Percentiles rank a stretch among this genome's conserved stretches.
Evolutionary conservation across 1,140 invertebrate species (phyloP).

Genomic region (Zophobas atratus): DNA sequence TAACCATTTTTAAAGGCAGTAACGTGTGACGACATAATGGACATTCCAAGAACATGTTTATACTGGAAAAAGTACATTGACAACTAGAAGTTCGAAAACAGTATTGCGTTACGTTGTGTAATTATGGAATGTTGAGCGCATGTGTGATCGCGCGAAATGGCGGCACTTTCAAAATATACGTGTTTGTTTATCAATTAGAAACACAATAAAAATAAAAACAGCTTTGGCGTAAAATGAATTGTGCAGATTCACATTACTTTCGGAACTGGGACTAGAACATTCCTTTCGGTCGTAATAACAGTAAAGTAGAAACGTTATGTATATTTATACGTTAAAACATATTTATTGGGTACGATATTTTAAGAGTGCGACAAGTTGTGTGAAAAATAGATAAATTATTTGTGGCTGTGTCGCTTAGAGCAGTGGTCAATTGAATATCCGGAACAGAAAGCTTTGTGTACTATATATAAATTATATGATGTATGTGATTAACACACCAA

Average conservation of each 20-base stretch:
- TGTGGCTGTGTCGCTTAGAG: conserved; percentile 30
- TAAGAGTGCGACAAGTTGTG: conserved; percentile 29
- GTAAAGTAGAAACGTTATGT: conserved; percentile 37
- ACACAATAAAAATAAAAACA: too few relatives aligned
- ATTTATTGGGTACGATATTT: conserved; percentile 35
- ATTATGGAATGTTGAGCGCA: too few relatives aligned
- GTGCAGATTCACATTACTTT: neutral
- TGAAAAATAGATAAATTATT: conserved; percentile 37
- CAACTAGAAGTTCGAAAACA: too few relatives aligned
- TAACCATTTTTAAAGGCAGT: too few relatives aligned
- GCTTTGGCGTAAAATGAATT: too few relatives aligned
- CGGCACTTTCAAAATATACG: too few relatives aligned
- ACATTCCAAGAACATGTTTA: too few relatives aligned
- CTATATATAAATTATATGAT: conserved; percentile 34
- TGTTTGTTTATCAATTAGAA: too few relatives aligned
- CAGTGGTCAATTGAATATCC: conserved; percentile 33
- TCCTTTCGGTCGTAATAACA: conserved; percentile 30
- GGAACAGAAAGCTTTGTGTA: conserved; percentile 33
- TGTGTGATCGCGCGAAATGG: too few relatives aligned
- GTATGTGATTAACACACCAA: conserved; percentile 43
- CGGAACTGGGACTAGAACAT: conserved; percentile 19
- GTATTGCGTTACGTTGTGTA: too few relatives aligned
- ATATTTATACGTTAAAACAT: conserved; percentile 26
- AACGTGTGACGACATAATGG: too few relatives aligned
- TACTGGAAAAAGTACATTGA: too few relatives aligned